These are phyloP conservation scores for Zygaena filipendulae DNA, from an alignment of 2,888 invertebrate genomes.

Conservation along the genomic window DNA sequence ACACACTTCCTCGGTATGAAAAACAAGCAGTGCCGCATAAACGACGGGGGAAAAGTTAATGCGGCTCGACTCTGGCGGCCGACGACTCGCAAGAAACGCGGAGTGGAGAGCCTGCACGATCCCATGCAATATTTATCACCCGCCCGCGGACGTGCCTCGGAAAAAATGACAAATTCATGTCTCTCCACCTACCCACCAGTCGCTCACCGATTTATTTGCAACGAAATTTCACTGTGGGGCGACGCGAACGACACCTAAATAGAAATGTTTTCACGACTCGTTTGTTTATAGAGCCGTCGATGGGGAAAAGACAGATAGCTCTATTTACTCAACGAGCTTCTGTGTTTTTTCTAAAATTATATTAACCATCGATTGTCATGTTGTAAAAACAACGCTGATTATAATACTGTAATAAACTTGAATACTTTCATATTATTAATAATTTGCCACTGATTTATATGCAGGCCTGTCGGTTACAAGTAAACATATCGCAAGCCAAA, in stretches of 20 bases:
- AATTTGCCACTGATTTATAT: too few relatives aligned
- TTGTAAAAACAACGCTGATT: too few relatives aligned
- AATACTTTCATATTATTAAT: too few relatives aligned
- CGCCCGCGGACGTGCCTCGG: constrained; percentile 58
- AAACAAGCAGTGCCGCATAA: constrained; percentile 46
- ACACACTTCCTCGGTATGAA: constrained; percentile 47
- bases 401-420: too few relatives aligned
- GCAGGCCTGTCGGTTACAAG: constrained; percentile 39
- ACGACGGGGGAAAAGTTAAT: constrained; percentile 44
- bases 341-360: too few relatives aligned
- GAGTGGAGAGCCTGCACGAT: constrained; percentile 43
- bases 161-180: constrained; percentile 69
- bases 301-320: constrained; percentile 52
- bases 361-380: too few relatives aligned
- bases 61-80: constrained; percentile 30
- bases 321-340: constrained; percentile 47
- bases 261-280: constrained; percentile 60
- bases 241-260: constrained; percentile 52
- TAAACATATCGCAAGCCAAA: constrained; percentile 25
- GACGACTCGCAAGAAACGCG: constrained; percentile 35
- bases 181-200: constrained; percentile 31
- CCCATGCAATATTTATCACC: constrained; percentile 64
- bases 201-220: constrained; percentile 50
- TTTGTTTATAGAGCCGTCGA: constrained; percentile 64
- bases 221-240: constrained; percentile 62